Evolutionary conservation across 1,140 invertebrate genomes (phyloP).

Genomic region (Mizuhopecten yessoensis): DNA sequence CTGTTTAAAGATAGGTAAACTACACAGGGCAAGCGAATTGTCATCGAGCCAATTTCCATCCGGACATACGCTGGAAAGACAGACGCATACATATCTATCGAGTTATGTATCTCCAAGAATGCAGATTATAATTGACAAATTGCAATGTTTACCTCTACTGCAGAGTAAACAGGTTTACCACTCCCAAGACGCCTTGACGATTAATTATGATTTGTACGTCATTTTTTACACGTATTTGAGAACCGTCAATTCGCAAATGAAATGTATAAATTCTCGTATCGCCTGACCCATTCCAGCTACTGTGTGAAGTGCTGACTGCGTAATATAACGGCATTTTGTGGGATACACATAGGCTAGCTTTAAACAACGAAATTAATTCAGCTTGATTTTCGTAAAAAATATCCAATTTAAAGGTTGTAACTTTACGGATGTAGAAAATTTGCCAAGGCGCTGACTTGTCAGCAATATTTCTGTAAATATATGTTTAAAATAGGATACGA

Average conservation of each 20-base stretch:
- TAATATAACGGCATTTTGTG: background rate
- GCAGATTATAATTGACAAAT: background rate
- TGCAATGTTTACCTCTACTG: background rate
- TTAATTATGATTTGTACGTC: background rate
- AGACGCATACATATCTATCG: no score
- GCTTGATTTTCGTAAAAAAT: background rate
- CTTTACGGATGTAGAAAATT: background rate
- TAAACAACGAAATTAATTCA: background rate
- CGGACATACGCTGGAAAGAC: no score
- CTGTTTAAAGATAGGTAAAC: no score
- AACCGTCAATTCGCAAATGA: background rate
- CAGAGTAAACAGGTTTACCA: background rate
- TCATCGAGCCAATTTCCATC: no score
- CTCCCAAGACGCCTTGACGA: background rate
- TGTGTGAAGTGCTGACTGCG: background rate
- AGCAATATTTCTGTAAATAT: background rate
- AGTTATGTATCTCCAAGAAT: background rate
- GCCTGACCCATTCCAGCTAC: background rate
- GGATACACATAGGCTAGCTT: background rate
- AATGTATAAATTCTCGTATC: constrained; percentile 7
- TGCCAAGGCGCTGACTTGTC: background rate
- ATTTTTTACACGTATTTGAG: background rate
- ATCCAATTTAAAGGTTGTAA: background rate
- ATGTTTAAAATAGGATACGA: background rate
- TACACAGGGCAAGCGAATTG: no score